A percentile compares a stretch with the other conserved stretches of the same genome.
Evolutionary conservation across 1,140 invertebrate species (phyloP).

Genomic region (Zaprionus taronus): DNA sequence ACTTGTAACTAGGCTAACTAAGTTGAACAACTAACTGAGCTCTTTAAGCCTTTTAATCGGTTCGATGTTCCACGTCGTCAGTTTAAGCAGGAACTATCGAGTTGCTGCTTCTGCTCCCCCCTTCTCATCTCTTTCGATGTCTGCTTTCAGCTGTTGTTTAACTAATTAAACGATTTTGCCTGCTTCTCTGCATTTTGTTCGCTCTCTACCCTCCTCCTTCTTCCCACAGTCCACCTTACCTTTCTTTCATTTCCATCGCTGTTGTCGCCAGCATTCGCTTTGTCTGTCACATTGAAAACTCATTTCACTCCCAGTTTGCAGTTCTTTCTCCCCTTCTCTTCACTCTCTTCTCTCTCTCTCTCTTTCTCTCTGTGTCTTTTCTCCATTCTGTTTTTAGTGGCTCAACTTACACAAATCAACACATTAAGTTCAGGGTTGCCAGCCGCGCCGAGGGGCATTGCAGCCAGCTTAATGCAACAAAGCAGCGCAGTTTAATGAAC

Average conservation of each 20-base stretch:
- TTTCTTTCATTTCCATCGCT: conserved; percentile 13
- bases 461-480: conserved; percentile 22
- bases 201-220: neutral
- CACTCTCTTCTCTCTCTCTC: neutral
- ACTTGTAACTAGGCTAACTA: too few species aligned
- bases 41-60: conserved; percentile 14
- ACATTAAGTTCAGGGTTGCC: conserved; percentile 47
- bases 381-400: conserved; percentile 41
- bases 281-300: conserved; percentile 47
- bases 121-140: neutral
- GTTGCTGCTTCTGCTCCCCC: conserved; percentile 1
- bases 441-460: neutral
- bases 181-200: neutral
- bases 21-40: neutral
- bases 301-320: conserved; percentile 36
- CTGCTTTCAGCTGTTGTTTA: conserved; percentile 29
- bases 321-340: neutral
- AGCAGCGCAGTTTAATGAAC: conserved; percentile 41
- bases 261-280: conserved; percentile 11
- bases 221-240: neutral
- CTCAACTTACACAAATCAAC: conserved; percentile 63
- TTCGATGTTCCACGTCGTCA: neutral
- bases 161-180: conserved; percentile 58
- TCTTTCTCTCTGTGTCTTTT: neutral
- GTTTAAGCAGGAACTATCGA: conserved; percentile 5